These are phyloP conservation scores for Eupeodes latifasciatus DNA, from an alignment of 2,888 invertebrate species.

Conservation along the genomic window DNA sequence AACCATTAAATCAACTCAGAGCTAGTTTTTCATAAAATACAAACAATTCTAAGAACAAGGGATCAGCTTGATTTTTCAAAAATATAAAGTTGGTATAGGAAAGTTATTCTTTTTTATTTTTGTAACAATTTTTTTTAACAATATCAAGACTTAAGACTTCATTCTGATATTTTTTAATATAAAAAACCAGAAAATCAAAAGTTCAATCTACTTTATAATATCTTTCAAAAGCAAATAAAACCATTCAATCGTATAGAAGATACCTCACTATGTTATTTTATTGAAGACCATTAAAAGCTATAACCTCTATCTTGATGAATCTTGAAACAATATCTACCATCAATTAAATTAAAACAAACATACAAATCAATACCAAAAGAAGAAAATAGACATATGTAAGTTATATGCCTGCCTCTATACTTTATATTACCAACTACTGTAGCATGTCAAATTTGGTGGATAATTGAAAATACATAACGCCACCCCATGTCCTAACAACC, in stretches of 20 bases:
- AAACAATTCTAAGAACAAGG: too few species aligned
- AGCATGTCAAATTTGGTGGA: conserved; percentile 33
- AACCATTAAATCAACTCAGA: too few species aligned
- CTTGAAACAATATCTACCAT: background rate
- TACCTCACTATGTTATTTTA: background rate
- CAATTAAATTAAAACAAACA: background rate
- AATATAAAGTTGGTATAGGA: too few species aligned
- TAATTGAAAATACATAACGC: conserved; percentile 73
- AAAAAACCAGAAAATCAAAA: too few species aligned
- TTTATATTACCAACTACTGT: conserved; percentile 38
- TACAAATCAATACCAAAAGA: conserved; percentile 5
- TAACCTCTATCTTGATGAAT: background rate
- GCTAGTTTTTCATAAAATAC: too few species aligned
- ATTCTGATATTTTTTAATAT: too few species aligned
- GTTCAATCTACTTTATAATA: too few species aligned
- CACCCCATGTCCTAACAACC: conserved; percentile 50
- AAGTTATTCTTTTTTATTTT: too few species aligned
- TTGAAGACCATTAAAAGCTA: background rate
- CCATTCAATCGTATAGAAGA: background rate
- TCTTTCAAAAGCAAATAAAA: background rate
- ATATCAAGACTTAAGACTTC: too few species aligned
- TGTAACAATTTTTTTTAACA: too few species aligned
- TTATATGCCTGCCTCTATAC: background rate
- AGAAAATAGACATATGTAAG: background rate
- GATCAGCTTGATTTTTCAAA: too few species aligned